A percentile compares a stretch with the other conserved stretches of the same genome.
phyloP scores from a whole-genome alignment of 2,888 invertebrate genomes.

The Kryphioiulus occultus region DNA sequence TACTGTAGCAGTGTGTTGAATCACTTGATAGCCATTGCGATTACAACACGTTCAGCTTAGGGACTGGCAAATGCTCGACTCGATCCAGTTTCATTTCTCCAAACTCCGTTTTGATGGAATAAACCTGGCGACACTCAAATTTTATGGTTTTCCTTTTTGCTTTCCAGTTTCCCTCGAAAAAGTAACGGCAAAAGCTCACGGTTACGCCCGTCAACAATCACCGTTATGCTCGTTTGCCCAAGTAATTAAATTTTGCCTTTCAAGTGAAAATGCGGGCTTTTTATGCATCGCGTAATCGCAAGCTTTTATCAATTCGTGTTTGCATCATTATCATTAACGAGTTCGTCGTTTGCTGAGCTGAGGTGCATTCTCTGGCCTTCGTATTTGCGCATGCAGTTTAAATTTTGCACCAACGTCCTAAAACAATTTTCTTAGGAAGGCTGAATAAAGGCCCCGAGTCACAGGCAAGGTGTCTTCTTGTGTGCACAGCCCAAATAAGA shows the following conservation, averaged over 20 bases:
- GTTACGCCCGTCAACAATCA: neutral
- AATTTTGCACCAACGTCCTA: neutral
- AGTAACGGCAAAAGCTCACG: neutral
- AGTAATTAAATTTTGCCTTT: slow-evolving; percentile 15
- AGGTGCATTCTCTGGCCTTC: neutral
- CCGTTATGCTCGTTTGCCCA: neutral
- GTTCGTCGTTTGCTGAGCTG: neutral
- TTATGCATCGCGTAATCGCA: neutral
- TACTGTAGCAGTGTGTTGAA: neutral
- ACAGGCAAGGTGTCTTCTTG: slow-evolving; percentile 2
- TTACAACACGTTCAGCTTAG: neutral
- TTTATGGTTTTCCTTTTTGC: neutral
- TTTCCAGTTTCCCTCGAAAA: neutral
- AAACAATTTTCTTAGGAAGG: neutral
- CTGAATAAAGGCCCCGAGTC: neutral
- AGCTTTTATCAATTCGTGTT: slow-evolving; percentile 7
- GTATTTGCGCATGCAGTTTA: neutral
- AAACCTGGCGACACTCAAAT: neutral
- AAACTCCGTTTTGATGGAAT: neutral
- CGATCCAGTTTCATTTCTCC: neutral
- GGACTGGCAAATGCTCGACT: neutral
- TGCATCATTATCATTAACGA: slow-evolving; percentile 14
- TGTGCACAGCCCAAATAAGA: slow-evolving; percentile 26
- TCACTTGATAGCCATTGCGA: neutral
- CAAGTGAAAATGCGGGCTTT: neutral